Conservation (phyloP, 2,888 invertebrate genomes). For the Limenitis camilla region DNA sequence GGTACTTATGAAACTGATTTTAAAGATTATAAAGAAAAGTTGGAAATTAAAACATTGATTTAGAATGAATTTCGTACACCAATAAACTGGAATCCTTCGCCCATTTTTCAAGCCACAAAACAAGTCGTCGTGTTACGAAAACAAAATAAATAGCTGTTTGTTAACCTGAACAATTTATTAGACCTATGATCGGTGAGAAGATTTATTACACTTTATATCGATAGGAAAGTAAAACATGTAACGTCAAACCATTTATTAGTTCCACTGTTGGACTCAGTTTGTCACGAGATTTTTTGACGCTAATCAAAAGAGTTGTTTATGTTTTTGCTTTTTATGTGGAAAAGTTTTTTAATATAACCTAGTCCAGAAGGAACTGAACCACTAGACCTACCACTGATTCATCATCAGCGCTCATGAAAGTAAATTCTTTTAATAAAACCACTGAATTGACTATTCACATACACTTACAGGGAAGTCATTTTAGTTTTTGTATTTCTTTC, state of each 20-base stretch:
- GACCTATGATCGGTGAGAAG: slow-evolving; percentile 28
- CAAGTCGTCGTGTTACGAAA: slow-evolving; percentile 41
- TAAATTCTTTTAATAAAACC: too few species aligned
- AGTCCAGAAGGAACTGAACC: too few species aligned
- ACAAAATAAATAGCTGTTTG: slow-evolving; percentile 46
- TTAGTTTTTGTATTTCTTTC: too few species aligned
- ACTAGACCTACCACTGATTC: too few species aligned
- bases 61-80: slow-evolving; percentile 44
- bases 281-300: not conserved
- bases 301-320: too few species aligned
- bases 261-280: not conserved
- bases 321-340: too few species aligned
- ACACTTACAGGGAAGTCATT: too few species aligned
- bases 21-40: slow-evolving; percentile 17
- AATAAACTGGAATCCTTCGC: slow-evolving; percentile 41
- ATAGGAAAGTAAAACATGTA: not conserved
- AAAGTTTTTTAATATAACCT: too few species aligned
- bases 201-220: slow-evolving; percentile 11
- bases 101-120: slow-evolving; percentile 41
- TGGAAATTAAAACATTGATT: slow-evolving; percentile 39
- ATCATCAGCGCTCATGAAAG: too few species aligned
- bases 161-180: slow-evolving; percentile 45
- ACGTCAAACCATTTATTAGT: not conserved
- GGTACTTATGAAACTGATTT: too few species aligned
- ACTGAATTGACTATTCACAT: too few species aligned